Percentiles rank a stretch among this genome's conserved stretches.
Evolutionary conservation across 2,888 invertebrate genomes (phyloP).

Genomic region (Cheilosia grossa): DNA sequence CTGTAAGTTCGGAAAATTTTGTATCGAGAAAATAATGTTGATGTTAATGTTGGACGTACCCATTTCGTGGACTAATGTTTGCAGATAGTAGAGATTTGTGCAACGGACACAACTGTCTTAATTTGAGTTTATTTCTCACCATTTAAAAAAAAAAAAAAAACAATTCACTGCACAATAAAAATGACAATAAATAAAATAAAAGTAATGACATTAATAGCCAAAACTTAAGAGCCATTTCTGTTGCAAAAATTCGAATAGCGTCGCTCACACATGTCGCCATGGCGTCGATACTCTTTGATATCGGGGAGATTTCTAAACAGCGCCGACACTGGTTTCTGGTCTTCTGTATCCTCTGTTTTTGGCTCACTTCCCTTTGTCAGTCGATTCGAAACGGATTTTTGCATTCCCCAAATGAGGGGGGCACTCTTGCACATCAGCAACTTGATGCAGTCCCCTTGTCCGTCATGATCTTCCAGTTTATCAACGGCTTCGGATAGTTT

Average conservation of each 20-base stretch:
- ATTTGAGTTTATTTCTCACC: too few relatives aligned
- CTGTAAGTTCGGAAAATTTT: too few relatives aligned
- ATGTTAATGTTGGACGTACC: too few relatives aligned
- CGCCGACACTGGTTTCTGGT: constrained; percentile 79
- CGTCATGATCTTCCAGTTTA: constrained; percentile 83
- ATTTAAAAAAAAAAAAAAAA: neutral
- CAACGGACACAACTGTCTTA: too few relatives aligned
- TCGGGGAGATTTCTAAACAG: constrained; percentile 87
- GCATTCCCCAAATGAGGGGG: constrained; percentile 91
- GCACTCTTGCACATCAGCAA: constrained; percentile 90
- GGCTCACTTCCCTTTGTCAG: constrained; percentile 14
- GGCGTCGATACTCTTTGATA: constrained; percentile 85
- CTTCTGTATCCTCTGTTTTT: neutral
- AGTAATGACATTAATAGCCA: neutral
- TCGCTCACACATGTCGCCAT: constrained; percentile 87
- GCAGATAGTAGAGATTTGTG: too few relatives aligned
- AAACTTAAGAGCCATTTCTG: constrained; percentile 22
- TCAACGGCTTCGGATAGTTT: constrained; percentile 86
- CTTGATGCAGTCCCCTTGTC: constrained; percentile 88
- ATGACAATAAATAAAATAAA: constrained; percentile 9
- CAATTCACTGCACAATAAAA: neutral
- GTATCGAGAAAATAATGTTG: too few relatives aligned
- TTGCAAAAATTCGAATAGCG: constrained; percentile 84
- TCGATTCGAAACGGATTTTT: constrained; percentile 85
- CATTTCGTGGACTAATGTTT: too few relatives aligned